Evolutionary conservation across 2,113 vertebrate species (phyloP), one percentile per base, ranked within the genome.

Genomic region (Sialia sialis): DNA sequence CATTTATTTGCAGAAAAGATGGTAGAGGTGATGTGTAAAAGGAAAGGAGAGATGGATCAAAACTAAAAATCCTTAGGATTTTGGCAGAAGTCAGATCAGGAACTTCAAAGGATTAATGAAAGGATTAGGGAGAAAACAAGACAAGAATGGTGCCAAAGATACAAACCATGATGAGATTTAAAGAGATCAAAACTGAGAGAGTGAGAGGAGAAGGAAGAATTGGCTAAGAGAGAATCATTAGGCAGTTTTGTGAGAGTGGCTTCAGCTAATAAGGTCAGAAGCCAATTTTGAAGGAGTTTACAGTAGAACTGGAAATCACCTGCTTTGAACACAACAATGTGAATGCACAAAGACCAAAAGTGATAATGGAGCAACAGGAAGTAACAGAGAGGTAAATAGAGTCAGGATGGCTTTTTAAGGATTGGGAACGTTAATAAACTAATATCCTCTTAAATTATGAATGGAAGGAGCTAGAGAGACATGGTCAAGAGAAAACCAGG

Each of bases 211-310:
- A 51, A 89, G 21, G 39, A 88, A 85, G 67, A 79, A 85, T 0
- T 87, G 30, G 30, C 55, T 43, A 63, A 78, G 54, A 82, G 17
- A 93, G n/a, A 87, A 79, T 76, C 44, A 64, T 85, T 32, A 52
- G 18, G 36, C 52, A 55, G 73, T 89, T 72, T 78, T 36, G 14
- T 73, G 34, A 72, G 23, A 89, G 60, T 32, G 25, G 49, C 75
- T 94, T 87, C 56, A 91, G 49, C 74, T 75, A 73, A 89, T 27
- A 82, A 55, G 36, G 52, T 91, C 81, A 76, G 81, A 93, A 89
- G 44, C 13, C 36, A 82, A 0, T 36, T 36, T 1, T 26, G 52
- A 89, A 89, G 39, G 36, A 9, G 32, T 79, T 89, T 84, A 29
- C 60, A 64, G 56, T 5, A 64, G 36, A n/a, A 72, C n/a, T 82